A percentile compares a stretch with the other conserved stretches of the same genome.
phyloP scores from a whole-genome alignment of 35 echinoderm and acorn worm genomes.

The Apostichopus parvimensis region DNA sequence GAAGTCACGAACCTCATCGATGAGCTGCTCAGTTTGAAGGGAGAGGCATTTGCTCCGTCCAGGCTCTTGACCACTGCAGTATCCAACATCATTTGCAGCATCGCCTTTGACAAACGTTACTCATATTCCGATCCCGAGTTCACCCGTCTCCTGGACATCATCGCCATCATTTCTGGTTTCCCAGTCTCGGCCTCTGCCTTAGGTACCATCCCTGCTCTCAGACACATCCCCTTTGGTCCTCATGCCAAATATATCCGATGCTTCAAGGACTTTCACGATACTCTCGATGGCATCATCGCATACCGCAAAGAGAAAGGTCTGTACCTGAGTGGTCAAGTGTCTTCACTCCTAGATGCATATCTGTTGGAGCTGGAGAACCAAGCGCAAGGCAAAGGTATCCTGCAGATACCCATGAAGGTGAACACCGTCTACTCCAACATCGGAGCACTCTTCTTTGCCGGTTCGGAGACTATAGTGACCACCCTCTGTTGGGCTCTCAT shows the following conservation, averaged over 20 bases:
- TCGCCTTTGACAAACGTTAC: slow-evolving; percentile 66
- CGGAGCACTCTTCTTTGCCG: slow-evolving; percentile 56
- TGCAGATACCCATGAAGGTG: slow-evolving; percentile 1
- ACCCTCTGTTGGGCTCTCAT: slow-evolving; percentile 70
- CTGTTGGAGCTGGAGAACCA: slow-evolving; percentile 17
- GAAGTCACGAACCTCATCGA: slow-evolving; percentile 44
- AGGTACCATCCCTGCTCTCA: slow-evolving; percentile 22
- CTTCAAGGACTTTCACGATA: slow-evolving; percentile 22
- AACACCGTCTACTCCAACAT: slow-evolving; percentile 29
- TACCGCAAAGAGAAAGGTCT: not conserved
- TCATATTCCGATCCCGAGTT: slow-evolving; percentile 64
- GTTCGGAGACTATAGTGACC: slow-evolving; percentile 63
- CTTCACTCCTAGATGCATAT: slow-evolving; percentile 22
- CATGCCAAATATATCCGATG: slow-evolving; percentile 2
- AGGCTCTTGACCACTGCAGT: slow-evolving; percentile 54
- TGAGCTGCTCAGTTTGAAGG: slow-evolving; percentile 26
- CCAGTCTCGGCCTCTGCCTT: slow-evolving; percentile 25
- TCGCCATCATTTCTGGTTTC: slow-evolving; percentile 3
- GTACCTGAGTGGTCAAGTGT: not conserved
- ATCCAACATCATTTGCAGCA: slow-evolving; percentile 74
- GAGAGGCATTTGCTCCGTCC: slow-evolving; percentile 49
- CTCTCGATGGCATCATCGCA: slow-evolving; percentile 22
- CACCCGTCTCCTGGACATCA: slow-evolving; percentile 45
- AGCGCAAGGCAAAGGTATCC: not conserved
- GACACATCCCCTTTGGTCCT: slow-evolving; percentile 31